Evolutionary conservation across 2,888 invertebrate species (phyloP).

Genomic region (Bellardia bayeri): DNA sequence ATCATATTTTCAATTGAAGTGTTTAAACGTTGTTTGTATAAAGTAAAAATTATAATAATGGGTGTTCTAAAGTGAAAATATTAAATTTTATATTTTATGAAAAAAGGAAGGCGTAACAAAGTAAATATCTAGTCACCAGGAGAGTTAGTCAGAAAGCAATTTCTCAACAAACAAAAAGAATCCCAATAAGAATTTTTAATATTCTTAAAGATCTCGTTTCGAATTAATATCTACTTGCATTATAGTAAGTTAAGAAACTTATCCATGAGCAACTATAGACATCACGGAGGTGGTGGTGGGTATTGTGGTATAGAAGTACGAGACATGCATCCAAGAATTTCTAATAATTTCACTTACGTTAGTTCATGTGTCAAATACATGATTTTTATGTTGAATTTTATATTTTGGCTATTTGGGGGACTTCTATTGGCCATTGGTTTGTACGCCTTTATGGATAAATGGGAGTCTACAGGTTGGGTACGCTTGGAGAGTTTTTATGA

Average conservation of each 20-base stretch:
- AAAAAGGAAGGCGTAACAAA: constrained; percentile 71
- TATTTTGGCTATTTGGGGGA: constrained; percentile 93
- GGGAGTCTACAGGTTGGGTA: constrained; percentile 93
- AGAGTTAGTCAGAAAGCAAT: constrained; percentile 1
- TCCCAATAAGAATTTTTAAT: background rate
- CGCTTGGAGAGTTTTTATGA: constrained; percentile 94
- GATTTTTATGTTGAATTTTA: constrained; percentile 84
- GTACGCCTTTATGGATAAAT: constrained; percentile 97
- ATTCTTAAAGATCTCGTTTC: background rate
- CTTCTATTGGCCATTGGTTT: constrained; percentile 93
- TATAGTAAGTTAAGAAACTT: constrained; percentile 4
- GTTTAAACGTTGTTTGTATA: background rate
- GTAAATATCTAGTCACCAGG: constrained; percentile 51
- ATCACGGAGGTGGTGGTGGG: constrained; percentile 81
- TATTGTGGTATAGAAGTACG: constrained; percentile 82
- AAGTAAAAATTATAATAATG: constrained; percentile 1
- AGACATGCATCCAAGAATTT: constrained; percentile 81
- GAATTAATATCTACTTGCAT: constrained; percentile 7
- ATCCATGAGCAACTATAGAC: constrained; percentile 83
- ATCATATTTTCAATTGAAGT: background rate
- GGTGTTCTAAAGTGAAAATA: constrained; percentile 5
- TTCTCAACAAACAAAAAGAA: constrained; percentile 4
- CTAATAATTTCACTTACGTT: constrained; percentile 84
- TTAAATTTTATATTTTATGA: background rate
- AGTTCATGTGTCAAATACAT: constrained; percentile 84